Evolutionary conservation across 1,140 invertebrate species (phyloP).

Genomic region (Calephelis nemesis): DNA sequence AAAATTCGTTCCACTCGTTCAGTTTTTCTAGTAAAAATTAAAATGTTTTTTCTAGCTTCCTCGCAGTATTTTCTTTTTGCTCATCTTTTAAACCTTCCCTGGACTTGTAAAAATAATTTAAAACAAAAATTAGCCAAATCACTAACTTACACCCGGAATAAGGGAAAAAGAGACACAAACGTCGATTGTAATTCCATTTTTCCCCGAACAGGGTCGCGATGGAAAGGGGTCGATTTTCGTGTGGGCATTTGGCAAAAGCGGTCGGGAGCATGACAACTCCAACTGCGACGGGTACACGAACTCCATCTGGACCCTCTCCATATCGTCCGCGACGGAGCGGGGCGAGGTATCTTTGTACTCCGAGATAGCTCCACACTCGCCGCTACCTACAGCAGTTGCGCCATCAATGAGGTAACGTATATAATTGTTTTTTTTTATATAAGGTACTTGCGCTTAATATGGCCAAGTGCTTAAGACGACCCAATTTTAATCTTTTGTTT

Average conservation of each 20-base stretch:
- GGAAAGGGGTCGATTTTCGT: conserved; percentile 99
- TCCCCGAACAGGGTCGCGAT: conserved; percentile 86
- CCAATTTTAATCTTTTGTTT: too few relatives aligned
- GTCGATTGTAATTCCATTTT: neutral
- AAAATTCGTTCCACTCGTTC: too few relatives aligned
- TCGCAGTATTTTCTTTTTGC: too few relatives aligned
- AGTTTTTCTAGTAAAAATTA: too few relatives aligned
- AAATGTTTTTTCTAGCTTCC: too few relatives aligned
- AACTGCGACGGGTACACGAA: conserved; percentile 99
- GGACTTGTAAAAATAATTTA: too few relatives aligned
- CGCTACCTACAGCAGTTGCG: conserved; percentile 96
- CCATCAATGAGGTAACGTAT: conserved; percentile 83
- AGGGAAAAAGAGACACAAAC: too few relatives aligned
- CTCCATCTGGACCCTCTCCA: conserved; percentile 98
- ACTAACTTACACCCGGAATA: too few relatives aligned
- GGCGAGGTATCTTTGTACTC: conserved; percentile 97
- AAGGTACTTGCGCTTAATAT: too few relatives aligned
- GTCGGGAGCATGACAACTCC: conserved; percentile 96
- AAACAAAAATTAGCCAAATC: too few relatives aligned
- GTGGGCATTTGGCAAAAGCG: conserved; percentile 99
- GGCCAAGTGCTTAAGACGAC: too few relatives aligned
- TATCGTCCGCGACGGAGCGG: conserved; percentile 97
- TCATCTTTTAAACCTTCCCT: too few relatives aligned
- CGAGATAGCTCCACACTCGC: conserved; percentile 95
- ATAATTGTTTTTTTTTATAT: neutral